phyloP scores from a whole-genome alignment of 2,797 vertebrate species.

The Lutjanus campechanus region DNA sequence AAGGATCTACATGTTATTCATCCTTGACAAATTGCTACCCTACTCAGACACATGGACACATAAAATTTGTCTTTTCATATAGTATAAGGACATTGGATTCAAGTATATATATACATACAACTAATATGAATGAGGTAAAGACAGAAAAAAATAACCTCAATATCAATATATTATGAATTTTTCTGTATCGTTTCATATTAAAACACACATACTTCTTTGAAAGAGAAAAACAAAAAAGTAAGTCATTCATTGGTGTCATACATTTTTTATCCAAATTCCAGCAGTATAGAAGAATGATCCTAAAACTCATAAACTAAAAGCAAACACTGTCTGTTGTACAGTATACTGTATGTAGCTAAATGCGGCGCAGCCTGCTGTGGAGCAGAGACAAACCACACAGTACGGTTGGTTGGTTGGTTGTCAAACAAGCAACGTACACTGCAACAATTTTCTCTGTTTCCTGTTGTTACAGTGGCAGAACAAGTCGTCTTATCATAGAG shows the following conservation, averaged over 20 bases:
- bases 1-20: constrained; percentile 66
- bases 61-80: constrained; percentile 71
- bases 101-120: constrained; percentile 75
- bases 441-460: constrained; percentile 39
- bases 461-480: constrained; percentile 58
- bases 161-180: constrained; percentile 75
- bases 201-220: constrained; percentile 71
- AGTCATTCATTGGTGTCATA: constrained; percentile 87
- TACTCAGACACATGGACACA: constrained; percentile 79
- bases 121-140: constrained; percentile 71
- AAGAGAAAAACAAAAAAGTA: constrained; percentile 70
- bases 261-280: constrained; percentile 78
- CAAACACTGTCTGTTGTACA: constrained; percentile 52
- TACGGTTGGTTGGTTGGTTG: constrained; percentile 35
- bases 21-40: constrained; percentile 71
- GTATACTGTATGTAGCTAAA: constrained; percentile 36
- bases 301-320: constrained; percentile 62
- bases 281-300: constrained; percentile 68
- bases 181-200: constrained; percentile 73
- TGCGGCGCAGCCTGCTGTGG: constrained; percentile 47
- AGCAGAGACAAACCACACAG: constrained; percentile 45
- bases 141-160: constrained; percentile 63
- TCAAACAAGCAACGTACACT: constrained; percentile 50
- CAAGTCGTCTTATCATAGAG: constrained; percentile 67
- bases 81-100: constrained; percentile 79